Percentiles rank a stretch among this genome's conserved stretches.
phyloP scores from a whole-genome alignment of 1,140 invertebrate genomes.

The Temnothorax nylanderi region DNA sequence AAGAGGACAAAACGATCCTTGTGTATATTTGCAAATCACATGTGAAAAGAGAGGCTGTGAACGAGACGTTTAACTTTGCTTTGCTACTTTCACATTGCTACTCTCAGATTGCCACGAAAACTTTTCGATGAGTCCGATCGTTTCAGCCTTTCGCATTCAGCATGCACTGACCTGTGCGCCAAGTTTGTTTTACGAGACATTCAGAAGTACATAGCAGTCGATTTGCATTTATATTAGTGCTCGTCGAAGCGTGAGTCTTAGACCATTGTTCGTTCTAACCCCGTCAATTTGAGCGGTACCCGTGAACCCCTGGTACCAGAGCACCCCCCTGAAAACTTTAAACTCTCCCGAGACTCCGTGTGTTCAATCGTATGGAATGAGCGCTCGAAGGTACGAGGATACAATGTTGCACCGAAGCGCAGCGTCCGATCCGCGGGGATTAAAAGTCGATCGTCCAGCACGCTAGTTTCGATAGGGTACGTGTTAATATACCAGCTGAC shows the following conservation, averaged over 20 bases:
- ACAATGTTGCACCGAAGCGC: conserved; percentile 41
- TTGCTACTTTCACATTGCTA: neutral
- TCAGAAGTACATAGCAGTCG: conserved; percentile 73
- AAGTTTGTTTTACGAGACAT: conserved; percentile 73
- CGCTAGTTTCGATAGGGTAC: neutral
- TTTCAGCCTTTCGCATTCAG: conserved; percentile 28
- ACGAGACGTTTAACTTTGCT: neutral
- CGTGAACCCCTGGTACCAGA: conserved; percentile 33
- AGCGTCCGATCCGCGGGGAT: conserved; percentile 47
- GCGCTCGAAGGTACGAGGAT: conserved; percentile 66
- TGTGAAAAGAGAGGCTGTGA: neutral
- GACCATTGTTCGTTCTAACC: conserved; percentile 71
- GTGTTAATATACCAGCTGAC: conserved; percentile 62
- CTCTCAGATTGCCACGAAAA: conserved; percentile 35
- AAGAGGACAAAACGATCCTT: neutral
- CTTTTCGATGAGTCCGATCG: conserved; percentile 63
- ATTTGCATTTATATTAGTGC: conserved; percentile 81
- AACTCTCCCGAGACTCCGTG: conserved; percentile 66
- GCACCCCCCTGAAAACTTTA: conserved; percentile 58
- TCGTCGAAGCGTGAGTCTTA: conserved; percentile 69
- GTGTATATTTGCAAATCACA: conserved; percentile 17
- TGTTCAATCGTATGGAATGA: conserved; percentile 78
- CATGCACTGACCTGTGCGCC: conserved; percentile 55
- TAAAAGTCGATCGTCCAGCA: conserved; percentile 60
- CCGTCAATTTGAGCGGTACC: conserved; percentile 65